A percentile compares a stretch with the other conserved stretches of the same genome.
Evolutionary conservation across 2,113 vertebrate genomes (phyloP).

Genomic region (Sardina pilchardus): DNA sequence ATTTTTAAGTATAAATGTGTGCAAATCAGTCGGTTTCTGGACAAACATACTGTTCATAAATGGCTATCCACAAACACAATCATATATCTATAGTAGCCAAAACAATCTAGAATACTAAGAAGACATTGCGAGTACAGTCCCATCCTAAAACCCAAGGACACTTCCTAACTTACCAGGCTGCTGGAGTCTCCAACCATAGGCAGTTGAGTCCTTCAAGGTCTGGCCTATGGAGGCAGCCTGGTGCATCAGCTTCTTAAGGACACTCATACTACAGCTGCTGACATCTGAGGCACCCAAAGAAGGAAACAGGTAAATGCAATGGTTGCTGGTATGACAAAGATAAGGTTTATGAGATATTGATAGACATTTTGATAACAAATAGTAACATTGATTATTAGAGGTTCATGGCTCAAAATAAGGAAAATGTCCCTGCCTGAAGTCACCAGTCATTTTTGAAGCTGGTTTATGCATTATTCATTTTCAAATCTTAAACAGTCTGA

Average conservation of each 20-base stretch:
- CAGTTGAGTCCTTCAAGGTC: conserved; percentile 73
- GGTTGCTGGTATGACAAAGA: too few species aligned
- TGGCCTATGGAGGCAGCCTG: conserved; percentile 79
- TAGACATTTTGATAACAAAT: too few species aligned
- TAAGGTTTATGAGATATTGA: too few species aligned
- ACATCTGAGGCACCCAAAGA: not conserved
- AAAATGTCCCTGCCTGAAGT: too few species aligned
- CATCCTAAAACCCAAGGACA: not conserved
- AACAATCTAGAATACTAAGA: not conserved
- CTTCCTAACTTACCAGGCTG: conserved; percentile 63
- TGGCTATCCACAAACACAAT: too few species aligned
- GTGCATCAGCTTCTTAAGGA: conserved; percentile 78
- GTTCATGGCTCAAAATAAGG: too few species aligned
- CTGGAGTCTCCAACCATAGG: conserved; percentile 76
- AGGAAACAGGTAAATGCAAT: not conserved
- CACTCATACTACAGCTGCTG: not conserved
- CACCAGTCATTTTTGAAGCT: too few species aligned
- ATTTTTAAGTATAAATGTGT: not conserved
- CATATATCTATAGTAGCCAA: not conserved
- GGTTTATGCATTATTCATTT: too few species aligned
- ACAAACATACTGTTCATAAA: not conserved
- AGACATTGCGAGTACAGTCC: not conserved
- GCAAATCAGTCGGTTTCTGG: not conserved
- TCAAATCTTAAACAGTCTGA: too few species aligned
- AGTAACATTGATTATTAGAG: not conserved